A percentile compares a stretch with the other conserved stretches of the same genome.
Conservation (phyloP, 2,113 vertebrate genomes). For the Nibea albiflora region DNA sequence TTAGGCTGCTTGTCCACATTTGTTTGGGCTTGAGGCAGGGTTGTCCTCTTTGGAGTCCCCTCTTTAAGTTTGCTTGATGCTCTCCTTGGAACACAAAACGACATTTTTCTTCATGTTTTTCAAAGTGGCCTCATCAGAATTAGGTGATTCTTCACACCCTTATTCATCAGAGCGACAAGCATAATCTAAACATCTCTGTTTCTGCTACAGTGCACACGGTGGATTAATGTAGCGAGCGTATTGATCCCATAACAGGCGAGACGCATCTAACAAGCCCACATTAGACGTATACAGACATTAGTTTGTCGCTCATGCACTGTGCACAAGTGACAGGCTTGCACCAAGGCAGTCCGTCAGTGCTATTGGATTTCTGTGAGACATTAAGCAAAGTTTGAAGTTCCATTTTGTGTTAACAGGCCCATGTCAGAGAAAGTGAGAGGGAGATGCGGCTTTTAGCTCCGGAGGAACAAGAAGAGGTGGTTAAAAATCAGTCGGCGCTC, state of each 20-base stretch:
- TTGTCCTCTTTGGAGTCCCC: constrained; percentile 21
- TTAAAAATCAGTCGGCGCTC: constrained; percentile 30
- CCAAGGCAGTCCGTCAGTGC: constrained; percentile 57
- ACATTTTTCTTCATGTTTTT: too few species aligned
- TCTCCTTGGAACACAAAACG: constrained; percentile 39
- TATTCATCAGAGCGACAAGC: constrained; percentile 50
- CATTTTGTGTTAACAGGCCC: constrained; percentile 62
- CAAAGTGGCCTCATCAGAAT: constrained; percentile 40
- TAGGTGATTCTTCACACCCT: constrained; percentile 30
- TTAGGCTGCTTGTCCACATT: constrained; percentile 28
- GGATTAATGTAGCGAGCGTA: constrained; percentile 64
- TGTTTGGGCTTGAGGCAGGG: constrained; percentile 22
- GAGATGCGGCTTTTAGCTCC: constrained; percentile 41
- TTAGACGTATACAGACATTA: constrained; percentile 57
- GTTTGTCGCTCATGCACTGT: constrained; percentile 56
- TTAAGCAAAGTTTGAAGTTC: constrained; percentile 70
- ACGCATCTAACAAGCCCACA: constrained; percentile 45
- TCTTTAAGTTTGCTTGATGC: constrained; percentile 45
- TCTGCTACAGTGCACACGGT: constrained; percentile 36
- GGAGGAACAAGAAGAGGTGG: constrained; percentile 35
- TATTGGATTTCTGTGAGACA: constrained; percentile 67
- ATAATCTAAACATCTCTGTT: constrained; percentile 55
- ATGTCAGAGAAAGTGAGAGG: constrained; percentile 42
- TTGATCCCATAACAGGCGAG: constrained; percentile 64
- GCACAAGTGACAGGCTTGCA: constrained; percentile 53